Evolutionary conservation across 23 tunicate genomes (phyloP).

Genomic region (Ascidia mentula): DNA sequence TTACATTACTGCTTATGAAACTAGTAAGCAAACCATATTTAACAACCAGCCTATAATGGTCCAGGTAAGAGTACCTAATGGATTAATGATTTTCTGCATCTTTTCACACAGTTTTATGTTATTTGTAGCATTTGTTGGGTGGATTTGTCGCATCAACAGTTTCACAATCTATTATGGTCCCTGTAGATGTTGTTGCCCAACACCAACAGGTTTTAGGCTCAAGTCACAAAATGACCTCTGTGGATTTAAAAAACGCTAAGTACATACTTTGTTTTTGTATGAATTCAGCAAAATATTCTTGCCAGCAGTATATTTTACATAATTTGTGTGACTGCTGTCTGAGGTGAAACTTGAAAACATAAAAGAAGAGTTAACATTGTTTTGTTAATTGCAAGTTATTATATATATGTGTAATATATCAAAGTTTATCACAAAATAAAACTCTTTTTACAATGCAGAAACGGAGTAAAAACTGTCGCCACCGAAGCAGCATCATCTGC

Average conservation of each 20-base stretch:
- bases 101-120: background rate
- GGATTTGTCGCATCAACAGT: conserved; percentile 88
- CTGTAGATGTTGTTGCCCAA: conserved; percentile 91
- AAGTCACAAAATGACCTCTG: conserved; percentile 59
- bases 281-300: too few relatives aligned
- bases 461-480: background rate
- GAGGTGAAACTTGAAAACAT: too few relatives aligned
- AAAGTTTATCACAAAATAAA: too few relatives aligned
- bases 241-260: conserved; percentile 17
- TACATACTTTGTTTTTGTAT: too few relatives aligned
- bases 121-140: conserved; percentile 64
- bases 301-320: too few relatives aligned
- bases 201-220: conserved; percentile 89
- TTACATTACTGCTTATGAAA: conserved; percentile 90
- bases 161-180: conserved; percentile 96
- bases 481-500: background rate
- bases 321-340: too few relatives aligned
- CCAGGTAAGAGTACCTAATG: conserved; percentile 30
- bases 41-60: conserved; percentile 38
- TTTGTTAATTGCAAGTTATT: too few relatives aligned
- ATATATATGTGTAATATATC: too few relatives aligned
- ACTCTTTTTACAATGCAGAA: background rate
- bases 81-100: background rate
- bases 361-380: too few relatives aligned
- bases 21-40: conserved; percentile 75